Evolutionary conservation across 1,140 invertebrate species (phyloP).

Genomic region (Eumaeus atala): DNA sequence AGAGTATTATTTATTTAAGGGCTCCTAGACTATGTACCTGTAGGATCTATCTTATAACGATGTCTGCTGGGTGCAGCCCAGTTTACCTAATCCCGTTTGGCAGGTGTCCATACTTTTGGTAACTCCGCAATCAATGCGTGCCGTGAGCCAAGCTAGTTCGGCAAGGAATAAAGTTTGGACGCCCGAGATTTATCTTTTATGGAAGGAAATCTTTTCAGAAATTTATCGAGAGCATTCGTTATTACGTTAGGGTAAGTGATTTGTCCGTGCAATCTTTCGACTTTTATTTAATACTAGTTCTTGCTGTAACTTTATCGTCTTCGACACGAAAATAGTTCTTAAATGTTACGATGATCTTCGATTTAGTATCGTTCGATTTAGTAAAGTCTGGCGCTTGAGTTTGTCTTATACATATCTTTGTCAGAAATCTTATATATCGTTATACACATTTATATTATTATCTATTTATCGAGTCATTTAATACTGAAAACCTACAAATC

Average conservation of each 20-base stretch:
- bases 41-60: constrained; percentile 11
- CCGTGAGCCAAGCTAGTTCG: constrained; percentile 15
- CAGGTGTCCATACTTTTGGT: constrained; percentile 15
- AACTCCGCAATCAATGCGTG: constrained; percentile 10
- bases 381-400: too few species aligned
- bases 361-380: too few species aligned
- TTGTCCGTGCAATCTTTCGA: neutral
- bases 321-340: too few species aligned
- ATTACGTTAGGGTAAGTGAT: neutral
- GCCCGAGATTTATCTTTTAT: constrained; percentile 7
- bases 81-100: constrained; percentile 17
- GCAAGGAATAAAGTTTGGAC: constrained; percentile 13
- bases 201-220: neutral
- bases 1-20: too few species aligned
- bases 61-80: constrained; percentile 8
- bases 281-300: too few species aligned
- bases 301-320: too few species aligned
- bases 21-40: neutral
- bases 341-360: too few species aligned
- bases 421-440: too few species aligned
- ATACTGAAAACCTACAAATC: too few species aligned
- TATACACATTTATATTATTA: too few species aligned
- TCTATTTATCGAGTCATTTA: too few species aligned
- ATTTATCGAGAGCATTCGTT: constrained; percentile 5
- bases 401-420: too few species aligned